Conservation (phyloP, 2,113 vertebrate genomes). For the Vombatus ursinus region DNA sequence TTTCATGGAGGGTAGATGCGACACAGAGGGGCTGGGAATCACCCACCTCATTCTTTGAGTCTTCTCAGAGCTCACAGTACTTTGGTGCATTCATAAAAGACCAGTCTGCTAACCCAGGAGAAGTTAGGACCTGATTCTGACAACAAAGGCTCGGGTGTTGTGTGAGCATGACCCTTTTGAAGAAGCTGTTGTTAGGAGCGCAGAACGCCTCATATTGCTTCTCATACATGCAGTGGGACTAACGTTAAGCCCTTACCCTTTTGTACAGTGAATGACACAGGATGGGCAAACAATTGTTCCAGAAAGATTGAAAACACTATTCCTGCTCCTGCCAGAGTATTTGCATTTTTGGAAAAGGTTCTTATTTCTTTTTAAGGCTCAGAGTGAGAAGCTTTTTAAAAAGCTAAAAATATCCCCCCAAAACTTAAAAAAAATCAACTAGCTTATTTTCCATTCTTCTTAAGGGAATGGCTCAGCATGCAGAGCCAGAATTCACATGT, state of each 20-base stretch:
- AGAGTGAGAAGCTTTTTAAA: slow-evolving; percentile 73
- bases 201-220: too few relatives aligned
- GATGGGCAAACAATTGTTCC: slow-evolving; percentile 6
- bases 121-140: not conserved
- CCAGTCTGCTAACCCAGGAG: not conserved
- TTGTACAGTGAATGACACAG: not conserved
- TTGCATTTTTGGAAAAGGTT: slow-evolving; percentile 75
- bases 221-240: not conserved
- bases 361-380: slow-evolving; percentile 70
- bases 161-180: rapidly evolving
- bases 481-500: not conserved
- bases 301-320: slow-evolving; percentile 60
- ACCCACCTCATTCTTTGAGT: not conserved
- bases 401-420: slow-evolving; percentile 76
- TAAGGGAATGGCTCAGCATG: not conserved
- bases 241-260: not conserved
- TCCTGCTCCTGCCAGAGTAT: slow-evolving; percentile 51
- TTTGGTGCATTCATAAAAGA: not conserved
- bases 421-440: slow-evolving; percentile 20
- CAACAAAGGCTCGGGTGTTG: not conserved
- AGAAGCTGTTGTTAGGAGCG: rapidly evolving
- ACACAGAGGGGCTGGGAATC: too few relatives aligned
- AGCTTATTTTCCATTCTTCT: slow-evolving; percentile 34
- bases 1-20: rapidly evolving
- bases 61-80: too few relatives aligned